A percentile compares a stretch with the other conserved stretches of the same genome.
Evolutionary conservation across 2,113 vertebrate species (phyloP).

Genomic region (Arizona elegans): DNA sequence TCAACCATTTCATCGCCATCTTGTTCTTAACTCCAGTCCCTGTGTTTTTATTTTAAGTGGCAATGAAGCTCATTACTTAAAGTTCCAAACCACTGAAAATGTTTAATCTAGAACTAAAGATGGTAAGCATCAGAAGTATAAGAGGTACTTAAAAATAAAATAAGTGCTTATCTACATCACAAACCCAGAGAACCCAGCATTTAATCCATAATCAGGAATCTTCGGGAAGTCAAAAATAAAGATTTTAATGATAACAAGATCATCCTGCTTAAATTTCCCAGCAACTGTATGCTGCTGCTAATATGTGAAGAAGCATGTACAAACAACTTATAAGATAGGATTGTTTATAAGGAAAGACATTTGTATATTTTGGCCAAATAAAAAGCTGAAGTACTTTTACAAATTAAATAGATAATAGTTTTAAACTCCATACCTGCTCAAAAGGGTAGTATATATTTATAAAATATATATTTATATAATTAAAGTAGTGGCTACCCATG

Average conservation of each 20-base stretch:
- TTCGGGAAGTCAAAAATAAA: neutral
- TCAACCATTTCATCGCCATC: neutral
- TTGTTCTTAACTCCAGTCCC: neutral
- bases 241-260: neutral
- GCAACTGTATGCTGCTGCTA: neutral
- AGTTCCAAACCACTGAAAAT: slow-evolving; percentile 33
- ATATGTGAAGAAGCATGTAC: neutral
- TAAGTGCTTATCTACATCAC: neutral
- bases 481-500: neutral
- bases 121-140: slow-evolving; percentile 37
- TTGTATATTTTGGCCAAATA: neutral
- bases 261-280: neutral
- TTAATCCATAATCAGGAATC: neutral
- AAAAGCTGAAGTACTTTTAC: neutral
- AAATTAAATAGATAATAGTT: neutral
- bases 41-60: neutral
- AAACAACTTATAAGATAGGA: neutral
- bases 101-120: slow-evolving; percentile 30
- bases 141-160: neutral
- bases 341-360: neutral
- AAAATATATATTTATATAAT: neutral
- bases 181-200: neutral
- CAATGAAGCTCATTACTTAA: neutral
- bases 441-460: neutral
- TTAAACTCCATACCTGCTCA: neutral